These are phyloP conservation scores for Itoplectis maculator DNA, from an alignment of 2,888 invertebrate genomes.

Conservation along the genomic window DNA sequence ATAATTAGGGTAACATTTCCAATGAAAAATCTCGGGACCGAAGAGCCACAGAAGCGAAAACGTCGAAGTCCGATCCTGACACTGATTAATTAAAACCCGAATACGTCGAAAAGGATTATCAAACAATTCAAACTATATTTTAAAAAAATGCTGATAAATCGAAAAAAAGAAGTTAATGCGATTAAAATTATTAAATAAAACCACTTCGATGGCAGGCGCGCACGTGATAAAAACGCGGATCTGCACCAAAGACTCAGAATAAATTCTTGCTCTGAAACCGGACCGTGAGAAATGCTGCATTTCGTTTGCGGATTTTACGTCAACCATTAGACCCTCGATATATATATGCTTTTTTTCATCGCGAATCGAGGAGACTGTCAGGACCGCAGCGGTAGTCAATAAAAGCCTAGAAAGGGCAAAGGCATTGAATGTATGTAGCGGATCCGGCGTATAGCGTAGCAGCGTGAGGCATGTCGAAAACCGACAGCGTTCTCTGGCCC, in stretches of 20 bases:
- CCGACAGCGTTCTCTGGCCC: constrained; percentile 9
- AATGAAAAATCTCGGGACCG: no score
- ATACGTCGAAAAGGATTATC: no score
- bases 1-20: no score
- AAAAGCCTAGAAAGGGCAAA: constrained; percentile 17
- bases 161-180: not conserved
- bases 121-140: no score
- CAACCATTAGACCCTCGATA: not conserved
- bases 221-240: not conserved
- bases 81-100: no score
- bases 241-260: not conserved
- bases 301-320: not conserved
- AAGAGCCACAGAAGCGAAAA: no score
- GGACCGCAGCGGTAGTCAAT: not conserved
- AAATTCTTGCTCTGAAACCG: not conserved
- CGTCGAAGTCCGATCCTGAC: no score
- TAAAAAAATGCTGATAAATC: not conserved
- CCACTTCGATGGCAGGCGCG: not conserved
- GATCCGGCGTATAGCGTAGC: constrained; percentile 16
- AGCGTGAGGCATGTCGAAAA: constrained; percentile 22
- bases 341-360: constrained; percentile 18
- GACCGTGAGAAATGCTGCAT: not conserved
- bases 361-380: constrained; percentile 14
- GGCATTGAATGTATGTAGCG: constrained; percentile 25
- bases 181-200: not conserved